Percentiles rank a stretch among this genome's conserved stretches.
Evolutionary conservation across 2,888 invertebrate genomes (phyloP).

Genomic region (Cantharis nigra): DNA sequence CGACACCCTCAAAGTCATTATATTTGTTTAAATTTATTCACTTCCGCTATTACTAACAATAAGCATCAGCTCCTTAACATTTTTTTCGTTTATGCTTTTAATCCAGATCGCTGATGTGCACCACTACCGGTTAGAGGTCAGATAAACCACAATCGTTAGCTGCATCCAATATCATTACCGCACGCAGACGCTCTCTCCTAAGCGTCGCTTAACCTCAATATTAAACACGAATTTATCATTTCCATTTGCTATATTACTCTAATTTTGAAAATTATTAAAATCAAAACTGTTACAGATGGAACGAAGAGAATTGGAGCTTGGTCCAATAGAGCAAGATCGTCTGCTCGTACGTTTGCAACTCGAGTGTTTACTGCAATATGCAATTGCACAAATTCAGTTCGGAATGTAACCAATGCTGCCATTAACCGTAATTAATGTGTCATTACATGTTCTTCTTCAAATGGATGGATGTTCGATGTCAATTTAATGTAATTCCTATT

Average conservation of each 20-base stretch:
- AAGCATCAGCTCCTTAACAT: neutral
- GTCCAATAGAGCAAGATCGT: slow-evolving; percentile 52
- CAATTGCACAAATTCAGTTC: slow-evolving; percentile 54
- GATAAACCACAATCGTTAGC: neutral
- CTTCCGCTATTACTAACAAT: neutral
- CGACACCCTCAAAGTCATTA: neutral
- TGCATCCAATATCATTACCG: neutral
- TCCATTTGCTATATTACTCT: no score
- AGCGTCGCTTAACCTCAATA: neutral
- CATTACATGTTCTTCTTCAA: neutral
- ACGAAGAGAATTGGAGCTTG: slow-evolving; percentile 54
- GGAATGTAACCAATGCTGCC: slow-evolving; percentile 47
- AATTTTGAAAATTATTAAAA: neutral
- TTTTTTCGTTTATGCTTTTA: neutral
- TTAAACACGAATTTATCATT: neutral
- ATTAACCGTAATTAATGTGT: slow-evolving; percentile 45
- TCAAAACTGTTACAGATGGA: slow-evolving; percentile 47
- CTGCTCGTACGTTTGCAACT: slow-evolving; percentile 53
- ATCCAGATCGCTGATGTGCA: neutral
- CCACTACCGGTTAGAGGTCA: neutral
- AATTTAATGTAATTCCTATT: neutral
- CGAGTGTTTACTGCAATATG: slow-evolving; percentile 56
- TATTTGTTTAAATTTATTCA: neutral
- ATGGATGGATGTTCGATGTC: slow-evolving; percentile 9
- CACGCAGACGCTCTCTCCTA: neutral